phyloP scores from a whole-genome alignment of 1,140 invertebrate species.

The Drosophila lacertosa region DNA sequence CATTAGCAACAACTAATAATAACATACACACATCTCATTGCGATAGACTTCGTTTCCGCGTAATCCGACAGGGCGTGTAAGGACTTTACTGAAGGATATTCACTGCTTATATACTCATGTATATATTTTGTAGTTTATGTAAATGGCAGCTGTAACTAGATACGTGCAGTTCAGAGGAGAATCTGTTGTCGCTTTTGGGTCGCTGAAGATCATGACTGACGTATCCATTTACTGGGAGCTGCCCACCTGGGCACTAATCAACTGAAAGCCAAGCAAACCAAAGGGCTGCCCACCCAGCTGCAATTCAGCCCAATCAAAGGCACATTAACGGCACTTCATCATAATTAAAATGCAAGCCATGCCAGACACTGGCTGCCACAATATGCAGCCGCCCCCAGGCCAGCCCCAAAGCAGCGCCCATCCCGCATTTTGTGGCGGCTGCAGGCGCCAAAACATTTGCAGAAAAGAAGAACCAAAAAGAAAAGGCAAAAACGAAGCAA shows the following conservation, averaged over 20 bases:
- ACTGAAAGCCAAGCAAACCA: not conserved
- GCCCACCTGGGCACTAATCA: constrained; percentile 10
- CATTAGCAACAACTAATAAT: constrained; percentile 38
- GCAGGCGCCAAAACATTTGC: constrained; percentile 35
- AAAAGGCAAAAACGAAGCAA: not conserved
- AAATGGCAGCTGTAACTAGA: too few species aligned
- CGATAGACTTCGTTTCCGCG: not conserved
- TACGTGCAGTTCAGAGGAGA: too few species aligned
- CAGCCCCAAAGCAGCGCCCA: constrained; percentile 21
- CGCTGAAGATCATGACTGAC: too few species aligned
- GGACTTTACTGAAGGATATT: too few species aligned
- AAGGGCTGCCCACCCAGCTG: constrained; percentile 1
- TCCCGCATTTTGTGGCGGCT: constrained; percentile 23
- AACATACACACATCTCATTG: constrained; percentile 34
- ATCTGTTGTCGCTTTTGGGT: too few species aligned
- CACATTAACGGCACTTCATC: constrained; percentile 42
- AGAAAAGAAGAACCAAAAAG: not conserved
- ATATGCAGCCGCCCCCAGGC: not conserved
- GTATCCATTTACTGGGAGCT: too few species aligned
- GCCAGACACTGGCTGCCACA: not conserved
- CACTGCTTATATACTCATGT: too few species aligned
- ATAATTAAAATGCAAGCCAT: constrained; percentile 44
- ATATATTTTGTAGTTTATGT: too few species aligned
- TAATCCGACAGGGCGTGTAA: not conserved
- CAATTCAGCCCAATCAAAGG: constrained; percentile 32